These are phyloP conservation scores for Galaxea fascicularis DNA, from an alignment of 92 coral and sea anemone genomes.

Conservation along the genomic window DNA sequence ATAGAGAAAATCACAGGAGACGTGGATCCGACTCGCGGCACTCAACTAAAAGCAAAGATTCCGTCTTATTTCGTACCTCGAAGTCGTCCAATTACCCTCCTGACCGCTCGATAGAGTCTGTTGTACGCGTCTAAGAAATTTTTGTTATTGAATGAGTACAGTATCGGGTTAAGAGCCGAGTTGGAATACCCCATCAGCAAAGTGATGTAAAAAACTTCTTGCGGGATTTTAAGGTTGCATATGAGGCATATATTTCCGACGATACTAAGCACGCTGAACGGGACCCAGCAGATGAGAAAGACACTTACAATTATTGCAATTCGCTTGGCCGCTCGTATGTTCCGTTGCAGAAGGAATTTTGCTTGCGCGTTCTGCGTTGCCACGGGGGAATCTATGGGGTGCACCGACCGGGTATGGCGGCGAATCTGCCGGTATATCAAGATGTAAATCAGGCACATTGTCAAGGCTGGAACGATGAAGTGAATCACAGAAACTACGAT, in stretches of 20 bases:
- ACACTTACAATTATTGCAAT: conserved; percentile 71
- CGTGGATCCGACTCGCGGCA: neutral
- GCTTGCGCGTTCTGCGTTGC: conserved; percentile 17
- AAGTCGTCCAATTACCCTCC: conserved; percentile 1
- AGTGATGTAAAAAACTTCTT: conserved; percentile 37
- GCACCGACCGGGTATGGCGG: conserved; percentile 45
- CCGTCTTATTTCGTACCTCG: neutral
- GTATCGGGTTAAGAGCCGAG: conserved; percentile 71
- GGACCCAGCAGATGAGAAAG: conserved; percentile 73
- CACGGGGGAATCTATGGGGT: conserved; percentile 56
- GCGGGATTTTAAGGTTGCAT: conserved; percentile 30
- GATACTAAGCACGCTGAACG: conserved; percentile 55
- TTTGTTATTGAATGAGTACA: conserved; percentile 76
- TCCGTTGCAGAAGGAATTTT: conserved; percentile 32
- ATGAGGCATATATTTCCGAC: conserved; percentile 16
- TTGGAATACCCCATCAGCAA: conserved; percentile 71
- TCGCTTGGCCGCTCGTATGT: conserved; percentile 68
- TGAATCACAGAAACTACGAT: conserved; percentile 55
- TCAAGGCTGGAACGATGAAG: conserved; percentile 64
- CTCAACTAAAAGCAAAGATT: neutral
- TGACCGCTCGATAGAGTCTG: conserved; percentile 23
- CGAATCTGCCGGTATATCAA: conserved; percentile 60
- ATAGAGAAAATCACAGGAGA: neutral
- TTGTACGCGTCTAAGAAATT: conserved; percentile 69
- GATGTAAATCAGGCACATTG: conserved; percentile 66